phyloP scores from a whole-genome alignment of 2,888 invertebrate genomes.

The Philaethria dido region DNA sequence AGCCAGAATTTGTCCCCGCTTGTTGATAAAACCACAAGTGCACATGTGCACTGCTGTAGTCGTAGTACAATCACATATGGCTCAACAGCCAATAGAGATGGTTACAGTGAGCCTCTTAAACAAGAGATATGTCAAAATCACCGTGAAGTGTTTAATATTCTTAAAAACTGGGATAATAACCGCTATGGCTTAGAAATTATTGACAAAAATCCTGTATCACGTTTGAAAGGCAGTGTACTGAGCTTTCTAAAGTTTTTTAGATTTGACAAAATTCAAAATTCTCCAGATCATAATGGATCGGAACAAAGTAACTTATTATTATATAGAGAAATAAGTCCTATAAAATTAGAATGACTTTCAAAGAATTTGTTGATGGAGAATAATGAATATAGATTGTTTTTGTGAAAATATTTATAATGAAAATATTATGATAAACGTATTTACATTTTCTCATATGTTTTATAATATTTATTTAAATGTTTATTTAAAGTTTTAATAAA shows the following conservation, averaged over 20 bases:
- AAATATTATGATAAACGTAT: too few relatives aligned
- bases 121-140: slow-evolving; percentile 58
- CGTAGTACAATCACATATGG: slow-evolving; percentile 48
- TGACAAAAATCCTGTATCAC: slow-evolving; percentile 36
- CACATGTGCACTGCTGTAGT: slow-evolving; percentile 46
- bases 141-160: slow-evolving; percentile 49
- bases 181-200: slow-evolving; percentile 29
- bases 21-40: slow-evolving; percentile 55
- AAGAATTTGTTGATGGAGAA: too few relatives aligned
- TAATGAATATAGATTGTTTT: too few relatives aligned
- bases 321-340: slow-evolving; percentile 51
- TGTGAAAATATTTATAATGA: too few relatives aligned
- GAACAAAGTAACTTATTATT: slow-evolving; percentile 52
- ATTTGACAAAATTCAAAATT: slow-evolving; percentile 60
- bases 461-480: too few relatives aligned
- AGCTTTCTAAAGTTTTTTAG: slow-evolving; percentile 52
- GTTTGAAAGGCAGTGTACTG: slow-evolving; percentile 49
- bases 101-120: slow-evolving; percentile 49
- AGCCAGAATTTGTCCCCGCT: slow-evolving; percentile 45
- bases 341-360: slow-evolving; percentile 33
- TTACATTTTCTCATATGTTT: too few relatives aligned
- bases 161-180: slow-evolving; percentile 52
- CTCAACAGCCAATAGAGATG: slow-evolving; percentile 48
- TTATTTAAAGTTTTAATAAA: too few relatives aligned
- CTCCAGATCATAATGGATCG: slow-evolving; percentile 51